Evolutionary conservation across 2,797 vertebrate genomes (phyloP).

Genomic region (Trachops cirrhosus): DNA sequence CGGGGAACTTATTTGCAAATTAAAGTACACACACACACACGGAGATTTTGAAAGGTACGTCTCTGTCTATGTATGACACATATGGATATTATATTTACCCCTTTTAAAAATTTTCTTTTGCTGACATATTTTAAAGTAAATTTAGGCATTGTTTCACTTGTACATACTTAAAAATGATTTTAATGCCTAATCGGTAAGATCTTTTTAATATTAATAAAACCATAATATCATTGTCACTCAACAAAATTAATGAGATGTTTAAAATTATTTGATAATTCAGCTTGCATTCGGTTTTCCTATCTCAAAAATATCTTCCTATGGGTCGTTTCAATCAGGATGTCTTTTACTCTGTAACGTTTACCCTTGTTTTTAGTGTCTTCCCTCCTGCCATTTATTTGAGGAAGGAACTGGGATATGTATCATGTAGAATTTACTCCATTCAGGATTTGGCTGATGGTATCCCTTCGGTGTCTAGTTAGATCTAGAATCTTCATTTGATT

Average conservation of each 20-base stretch:
- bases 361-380: not conserved
- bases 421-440: not conserved
- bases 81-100: not conserved
- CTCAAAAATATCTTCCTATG: not conserved
- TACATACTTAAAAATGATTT: not conserved
- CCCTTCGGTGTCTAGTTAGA: not conserved
- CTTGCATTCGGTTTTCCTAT: not conserved
- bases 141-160: not conserved
- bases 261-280: not conserved
- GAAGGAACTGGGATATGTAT: not conserved
- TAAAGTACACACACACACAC: not conserved
- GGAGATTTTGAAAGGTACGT: not conserved
- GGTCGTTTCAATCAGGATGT: not conserved
- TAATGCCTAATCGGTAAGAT: not conserved
- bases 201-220: not conserved
- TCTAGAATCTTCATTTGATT: not conserved
- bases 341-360: not conserved
- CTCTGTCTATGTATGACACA: not conserved
- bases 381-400: not conserved
- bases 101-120: not conserved
- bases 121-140: not conserved
- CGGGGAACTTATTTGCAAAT: not conserved
- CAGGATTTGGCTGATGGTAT: not conserved
- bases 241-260: not conserved
- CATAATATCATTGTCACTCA: not conserved